Evolutionary conservation across 2,113 vertebrate species (phyloP), one percentile per base, ranked within the genome.

Genomic region (Grammomys surdaster): DNA sequence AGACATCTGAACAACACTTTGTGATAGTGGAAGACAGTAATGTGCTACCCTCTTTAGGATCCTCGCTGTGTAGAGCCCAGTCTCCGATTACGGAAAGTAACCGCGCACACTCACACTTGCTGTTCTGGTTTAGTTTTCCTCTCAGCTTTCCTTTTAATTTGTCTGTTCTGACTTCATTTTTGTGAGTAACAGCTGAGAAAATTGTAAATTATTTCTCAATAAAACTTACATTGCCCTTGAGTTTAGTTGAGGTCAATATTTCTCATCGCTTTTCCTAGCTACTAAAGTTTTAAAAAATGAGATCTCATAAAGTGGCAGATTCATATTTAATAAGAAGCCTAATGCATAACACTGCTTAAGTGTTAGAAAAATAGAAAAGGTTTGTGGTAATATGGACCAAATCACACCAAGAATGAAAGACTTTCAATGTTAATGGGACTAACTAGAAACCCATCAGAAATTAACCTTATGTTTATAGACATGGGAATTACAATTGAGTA

Each of bases 321-420:
- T 72, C 91, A 97, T 88, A 98, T 98, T 97, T 97, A 98, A 98
- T 97, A 97, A 97, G 89, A 98, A 98, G 97, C 90, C 89, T 96
- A 69, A 43, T 92, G 75, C 94, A 97, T 98, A 98, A 98, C 98
- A 97, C 97, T 98, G 97, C 96, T 98, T 96, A 98, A 98, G 97
- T 95, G 91, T 93, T 97, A 97, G 97, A 98, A 98, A 98, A 96
- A 96, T 97, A 88, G 89, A 90, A 98, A 98, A 97, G 97, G 73
- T 98, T 98, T 97, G 98, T 90, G 96, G 93, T 92, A 97, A 98
- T 97, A 93, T 89, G 60, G 70, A 92, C 93, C 94, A 95, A 96
- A 87, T 95, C 82, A 91, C 77, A 97, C 81, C 69, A 60, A 81
- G 91, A 75, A 95, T 90, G 43, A 84, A 95, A 95, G 51, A 93